Percentiles rank a stretch among this genome's conserved stretches.
These are phyloP conservation scores for Rotaria socialis DNA, from an alignment of 2,888 invertebrate genomes.

Conservation along the genomic window DNA sequence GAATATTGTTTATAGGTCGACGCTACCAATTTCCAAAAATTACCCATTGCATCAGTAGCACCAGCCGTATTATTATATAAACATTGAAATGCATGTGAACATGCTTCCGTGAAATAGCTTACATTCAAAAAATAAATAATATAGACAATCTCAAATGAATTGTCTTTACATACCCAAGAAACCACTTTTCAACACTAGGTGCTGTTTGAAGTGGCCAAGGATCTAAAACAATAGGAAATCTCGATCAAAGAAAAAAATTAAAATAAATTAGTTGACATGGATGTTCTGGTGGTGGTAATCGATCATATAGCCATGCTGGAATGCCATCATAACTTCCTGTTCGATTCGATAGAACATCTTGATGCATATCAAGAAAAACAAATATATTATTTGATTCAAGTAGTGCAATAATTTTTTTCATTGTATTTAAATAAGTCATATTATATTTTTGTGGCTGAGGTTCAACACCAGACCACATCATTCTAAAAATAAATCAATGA, in stretches of 20 bases:
- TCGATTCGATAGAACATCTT: constrained; percentile 50
- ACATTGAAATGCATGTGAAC: constrained; percentile 50
- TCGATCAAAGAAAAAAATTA: too few species aligned
- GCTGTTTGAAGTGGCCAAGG: too few species aligned
- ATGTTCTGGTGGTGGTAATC: background rate
- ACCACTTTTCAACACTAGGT: too few species aligned
- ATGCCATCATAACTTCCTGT: background rate
- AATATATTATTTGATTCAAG: constrained; percentile 50
- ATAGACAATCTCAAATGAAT: background rate
- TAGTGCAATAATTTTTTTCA: constrained; percentile 48
- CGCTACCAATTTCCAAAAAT: too few species aligned
- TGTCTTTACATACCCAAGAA: too few species aligned
- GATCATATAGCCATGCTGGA: background rate
- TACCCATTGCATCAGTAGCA: constrained; percentile 45
- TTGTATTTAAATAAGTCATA: constrained; percentile 49
- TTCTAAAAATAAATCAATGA: background rate
- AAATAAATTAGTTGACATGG: background rate
- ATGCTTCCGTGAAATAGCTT: constrained; percentile 50
- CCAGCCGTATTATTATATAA: constrained; percentile 50
- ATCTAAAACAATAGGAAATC: background rate
- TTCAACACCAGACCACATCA: constrained; percentile 52
- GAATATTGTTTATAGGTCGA: too few species aligned
- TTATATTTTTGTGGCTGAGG: constrained; percentile 49
- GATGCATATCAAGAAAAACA: constrained; percentile 52
- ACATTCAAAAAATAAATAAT: constrained; percentile 47